Conservation (phyloP, 2,888 invertebrate species). For the Brenthis hecate region DNA sequence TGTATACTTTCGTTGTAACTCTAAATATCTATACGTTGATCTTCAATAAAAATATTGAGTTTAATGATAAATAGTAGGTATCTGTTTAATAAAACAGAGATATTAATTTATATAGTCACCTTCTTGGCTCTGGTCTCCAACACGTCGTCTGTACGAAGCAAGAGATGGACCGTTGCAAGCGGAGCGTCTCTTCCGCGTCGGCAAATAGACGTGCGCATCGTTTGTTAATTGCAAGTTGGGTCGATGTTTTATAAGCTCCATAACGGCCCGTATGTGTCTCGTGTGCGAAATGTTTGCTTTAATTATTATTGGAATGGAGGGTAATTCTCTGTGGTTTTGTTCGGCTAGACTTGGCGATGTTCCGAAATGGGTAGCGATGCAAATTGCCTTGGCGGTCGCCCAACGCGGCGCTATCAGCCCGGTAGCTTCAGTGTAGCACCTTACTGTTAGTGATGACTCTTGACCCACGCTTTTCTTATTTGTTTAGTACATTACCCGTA, state of each 20-base stretch:
- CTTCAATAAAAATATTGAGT: too few species aligned
- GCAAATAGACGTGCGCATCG: constrained; percentile 77
- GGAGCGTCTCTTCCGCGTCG: constrained; percentile 78
- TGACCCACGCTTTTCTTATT: constrained; percentile 48
- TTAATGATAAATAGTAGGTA: too few species aligned
- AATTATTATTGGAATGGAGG: constrained; percentile 83
- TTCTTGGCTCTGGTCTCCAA: constrained; percentile 61
- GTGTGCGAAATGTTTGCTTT: constrained; percentile 80
- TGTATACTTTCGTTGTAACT: too few species aligned
- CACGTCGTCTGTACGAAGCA: constrained; percentile 53
- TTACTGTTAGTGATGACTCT: constrained; percentile 59
- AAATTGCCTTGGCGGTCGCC: constrained; percentile 82
- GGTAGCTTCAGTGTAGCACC: constrained; percentile 62
- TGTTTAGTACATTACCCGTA: background rate
- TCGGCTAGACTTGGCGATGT: constrained; percentile 83
- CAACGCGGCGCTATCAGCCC: constrained; percentile 76
- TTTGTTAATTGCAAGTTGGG: constrained; percentile 79
- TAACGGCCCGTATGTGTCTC: constrained; percentile 77
- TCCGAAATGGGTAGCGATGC: constrained; percentile 82
- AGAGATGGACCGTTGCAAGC: constrained; percentile 76
- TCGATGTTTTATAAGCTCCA: constrained; percentile 81
- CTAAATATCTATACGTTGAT: too few species aligned
- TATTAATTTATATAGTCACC: constrained; percentile 72
- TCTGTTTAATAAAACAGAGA: background rate
- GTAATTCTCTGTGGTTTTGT: constrained; percentile 82